phyloP scores from a whole-genome alignment of 2,888 invertebrate species.

The Nemurella pictetii region DNA sequence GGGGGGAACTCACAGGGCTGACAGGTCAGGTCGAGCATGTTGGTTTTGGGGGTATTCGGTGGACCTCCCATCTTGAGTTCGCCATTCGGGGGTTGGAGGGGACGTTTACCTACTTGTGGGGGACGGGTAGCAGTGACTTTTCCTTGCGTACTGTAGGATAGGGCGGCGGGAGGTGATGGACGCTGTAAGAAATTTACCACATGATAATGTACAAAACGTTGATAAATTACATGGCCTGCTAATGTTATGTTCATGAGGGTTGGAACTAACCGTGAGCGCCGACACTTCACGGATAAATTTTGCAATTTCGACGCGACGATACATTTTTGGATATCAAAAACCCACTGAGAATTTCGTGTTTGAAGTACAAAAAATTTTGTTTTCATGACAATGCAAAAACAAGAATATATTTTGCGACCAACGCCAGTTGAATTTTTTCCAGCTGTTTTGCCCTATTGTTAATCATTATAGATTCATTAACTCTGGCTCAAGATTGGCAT shows the following conservation, averaged over 20 bases:
- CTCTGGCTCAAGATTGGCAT: no score
- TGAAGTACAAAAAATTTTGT: background rate
- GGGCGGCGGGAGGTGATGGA: background rate
- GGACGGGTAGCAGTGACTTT: background rate
- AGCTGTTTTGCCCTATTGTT: no score
- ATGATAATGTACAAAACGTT: background rate
- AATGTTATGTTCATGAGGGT: no score
- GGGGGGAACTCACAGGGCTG: slow-evolving; percentile 17
- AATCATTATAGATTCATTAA: no score
- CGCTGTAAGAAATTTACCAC: background rate
- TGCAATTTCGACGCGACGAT: background rate
- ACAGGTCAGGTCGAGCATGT: background rate
- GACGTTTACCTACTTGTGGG: background rate
- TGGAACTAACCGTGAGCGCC: background rate
- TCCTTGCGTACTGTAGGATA: background rate
- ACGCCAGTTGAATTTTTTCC: no score
- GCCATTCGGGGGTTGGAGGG: background rate
- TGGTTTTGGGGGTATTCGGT: background rate
- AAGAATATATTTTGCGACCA: background rate
- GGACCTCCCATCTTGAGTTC: background rate
- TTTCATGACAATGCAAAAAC: background rate
- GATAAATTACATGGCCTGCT: no score
- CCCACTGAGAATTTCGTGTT: background rate
- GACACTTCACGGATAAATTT: background rate
- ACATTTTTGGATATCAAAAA: background rate